Evolutionary conservation across 64 coral and sea anemone species (phyloP).

Genomic region (Catalaphyllia jardinei): DNA sequence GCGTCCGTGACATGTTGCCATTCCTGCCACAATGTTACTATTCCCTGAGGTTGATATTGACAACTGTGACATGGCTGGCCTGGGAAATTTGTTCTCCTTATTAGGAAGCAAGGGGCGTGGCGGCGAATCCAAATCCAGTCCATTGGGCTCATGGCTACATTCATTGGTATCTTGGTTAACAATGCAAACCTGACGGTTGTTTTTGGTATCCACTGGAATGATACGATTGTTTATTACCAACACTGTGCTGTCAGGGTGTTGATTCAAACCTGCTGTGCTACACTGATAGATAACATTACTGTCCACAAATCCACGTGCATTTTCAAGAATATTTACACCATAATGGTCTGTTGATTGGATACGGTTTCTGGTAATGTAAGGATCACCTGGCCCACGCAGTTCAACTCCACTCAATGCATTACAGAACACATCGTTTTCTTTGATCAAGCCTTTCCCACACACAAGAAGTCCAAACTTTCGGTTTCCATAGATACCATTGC

Average conservation of each 20-base stretch:
- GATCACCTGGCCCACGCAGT: slow-evolving; percentile 88
- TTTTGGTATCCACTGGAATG: slow-evolving; percentile 43
- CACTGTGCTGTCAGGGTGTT: slow-evolving; percentile 84
- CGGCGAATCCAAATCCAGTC: slow-evolving; percentile 55
- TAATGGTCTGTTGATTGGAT: slow-evolving; percentile 73
- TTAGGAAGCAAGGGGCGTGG: slow-evolving; percentile 42
- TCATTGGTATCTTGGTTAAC: slow-evolving; percentile 41
- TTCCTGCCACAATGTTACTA: slow-evolving; percentile 67
- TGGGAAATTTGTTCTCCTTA: slow-evolving; percentile 55
- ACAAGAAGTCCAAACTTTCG: slow-evolving; percentile 74
- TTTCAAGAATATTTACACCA: slow-evolving; percentile 77
- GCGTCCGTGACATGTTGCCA: slow-evolving; percentile 65
- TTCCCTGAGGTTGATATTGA: slow-evolving; percentile 35
- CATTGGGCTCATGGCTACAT: slow-evolving; percentile 52
- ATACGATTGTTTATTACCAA: slow-evolving; percentile 76
- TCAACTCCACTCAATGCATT: slow-evolving; percentile 78
- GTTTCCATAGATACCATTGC: slow-evolving; percentile 96
- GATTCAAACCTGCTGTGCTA: slow-evolving; percentile 23
- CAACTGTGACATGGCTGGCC: not conserved
- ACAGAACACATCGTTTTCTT: slow-evolving; percentile 94
- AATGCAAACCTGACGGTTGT: slow-evolving; percentile 48
- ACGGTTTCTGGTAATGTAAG: slow-evolving; percentile 82
- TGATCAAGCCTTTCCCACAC: slow-evolving; percentile 77
- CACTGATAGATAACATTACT: slow-evolving; percentile 81
- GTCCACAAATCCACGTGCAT: slow-evolving; percentile 78